These are phyloP conservation scores for Resseliella maxima DNA, from an alignment of 2,888 invertebrate genomes.

Conservation along the genomic window DNA sequence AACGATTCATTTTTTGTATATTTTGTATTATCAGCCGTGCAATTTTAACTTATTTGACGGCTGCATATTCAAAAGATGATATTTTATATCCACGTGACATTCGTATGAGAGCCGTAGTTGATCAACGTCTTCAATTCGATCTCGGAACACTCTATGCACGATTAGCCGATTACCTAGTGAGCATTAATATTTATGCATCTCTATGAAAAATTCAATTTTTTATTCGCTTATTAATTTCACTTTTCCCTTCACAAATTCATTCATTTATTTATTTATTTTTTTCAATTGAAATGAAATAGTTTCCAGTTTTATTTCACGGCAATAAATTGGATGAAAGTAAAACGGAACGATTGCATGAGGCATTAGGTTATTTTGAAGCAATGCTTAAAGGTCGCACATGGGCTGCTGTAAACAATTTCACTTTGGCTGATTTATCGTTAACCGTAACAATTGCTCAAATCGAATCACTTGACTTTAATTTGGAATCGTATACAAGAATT, in stretches of 20 bases:
- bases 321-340: constrained; percentile 66
- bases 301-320: constrained; percentile 68
- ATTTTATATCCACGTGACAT: constrained; percentile 72
- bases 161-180: constrained; percentile 70
- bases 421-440: constrained; percentile 65
- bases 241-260: neutral
- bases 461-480: constrained; percentile 70
- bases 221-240: neutral
- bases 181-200: constrained; percentile 60
- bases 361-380: constrained; percentile 70
- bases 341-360: constrained; percentile 68
- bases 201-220: neutral
- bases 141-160: constrained; percentile 70
- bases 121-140: constrained; percentile 72
- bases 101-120: constrained; percentile 71
- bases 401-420: constrained; percentile 71
- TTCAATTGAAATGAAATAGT: constrained; percentile 62
- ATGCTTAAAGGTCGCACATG: constrained; percentile 71
- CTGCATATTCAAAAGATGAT: constrained; percentile 73
- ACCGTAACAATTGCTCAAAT: constrained; percentile 66
- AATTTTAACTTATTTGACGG: constrained; percentile 72
- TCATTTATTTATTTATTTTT: neutral
- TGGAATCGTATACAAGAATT: constrained; percentile 69
- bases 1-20: constrained; percentile 35
- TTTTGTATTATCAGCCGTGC: constrained; percentile 65